Percentiles rank a stretch among this genome's conserved stretches.
phyloP scores from a whole-genome alignment of 2,888 invertebrate species.

The Apodemia duryi region DNA sequence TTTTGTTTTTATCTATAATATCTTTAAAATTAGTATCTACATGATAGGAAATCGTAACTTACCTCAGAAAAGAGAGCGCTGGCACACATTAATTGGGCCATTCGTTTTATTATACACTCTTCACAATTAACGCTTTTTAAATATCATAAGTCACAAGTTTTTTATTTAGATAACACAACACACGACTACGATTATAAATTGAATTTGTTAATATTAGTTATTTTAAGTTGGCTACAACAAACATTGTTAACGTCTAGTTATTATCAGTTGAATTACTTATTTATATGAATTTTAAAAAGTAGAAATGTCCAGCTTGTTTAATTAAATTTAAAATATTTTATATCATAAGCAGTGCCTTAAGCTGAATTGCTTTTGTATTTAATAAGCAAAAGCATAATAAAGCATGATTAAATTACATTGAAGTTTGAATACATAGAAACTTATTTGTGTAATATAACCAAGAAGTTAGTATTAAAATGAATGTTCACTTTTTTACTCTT shows the following conservation, averaged over 20 bases:
- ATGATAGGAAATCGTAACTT: constrained; percentile 34
- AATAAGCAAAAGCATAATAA: too few relatives aligned
- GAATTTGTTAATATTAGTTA: not conserved
- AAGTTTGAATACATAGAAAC: too few relatives aligned
- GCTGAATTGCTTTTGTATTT: too few relatives aligned
- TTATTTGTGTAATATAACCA: too few relatives aligned
- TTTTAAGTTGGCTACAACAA: not conserved
- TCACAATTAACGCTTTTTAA: constrained; percentile 29
- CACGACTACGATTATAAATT: not conserved
- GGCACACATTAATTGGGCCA: constrained; percentile 59
- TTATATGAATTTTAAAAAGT: too few relatives aligned
- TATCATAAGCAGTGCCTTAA: too few relatives aligned
- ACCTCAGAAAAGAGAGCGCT: constrained; percentile 52
- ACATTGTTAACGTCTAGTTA: not conserved
- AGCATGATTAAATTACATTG: too few relatives aligned
- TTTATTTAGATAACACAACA: not conserved
- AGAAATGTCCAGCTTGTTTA: too few relatives aligned
- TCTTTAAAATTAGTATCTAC: too few relatives aligned
- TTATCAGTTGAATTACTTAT: too few relatives aligned
- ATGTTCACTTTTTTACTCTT: not conserved
- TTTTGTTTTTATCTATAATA: too few relatives aligned
- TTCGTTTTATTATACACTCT: constrained; percentile 40
- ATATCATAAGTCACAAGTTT: constrained; percentile 24
- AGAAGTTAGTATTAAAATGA: not conserved
- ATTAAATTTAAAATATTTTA: too few relatives aligned